phyloP scores from a whole-genome alignment of 2,113 vertebrate species.

The Vimba vimba region DNA sequence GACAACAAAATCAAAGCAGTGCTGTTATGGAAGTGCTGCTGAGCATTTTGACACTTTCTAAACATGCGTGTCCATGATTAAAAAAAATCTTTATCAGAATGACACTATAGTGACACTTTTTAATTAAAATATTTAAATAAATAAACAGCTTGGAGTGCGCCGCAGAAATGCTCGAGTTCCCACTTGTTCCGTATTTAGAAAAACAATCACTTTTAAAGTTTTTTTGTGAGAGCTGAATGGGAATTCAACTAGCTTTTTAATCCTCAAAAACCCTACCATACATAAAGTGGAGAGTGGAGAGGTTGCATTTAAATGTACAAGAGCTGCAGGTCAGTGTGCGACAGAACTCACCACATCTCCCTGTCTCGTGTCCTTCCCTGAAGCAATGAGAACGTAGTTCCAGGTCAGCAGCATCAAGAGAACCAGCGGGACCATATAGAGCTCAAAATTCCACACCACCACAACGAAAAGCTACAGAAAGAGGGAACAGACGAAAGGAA shows the following conservation, averaged over 20 bases:
- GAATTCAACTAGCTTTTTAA: background rate
- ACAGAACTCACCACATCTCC: constrained; percentile 86
- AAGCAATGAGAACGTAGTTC: constrained; percentile 93
- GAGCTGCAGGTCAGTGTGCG: constrained; percentile 4
- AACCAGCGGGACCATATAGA: constrained; percentile 94
- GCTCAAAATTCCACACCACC: constrained; percentile 98
- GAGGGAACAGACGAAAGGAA: constrained; percentile 39
- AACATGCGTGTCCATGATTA: constrained; percentile 72
- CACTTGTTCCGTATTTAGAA: constrained; percentile 66
- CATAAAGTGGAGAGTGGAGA: background rate
- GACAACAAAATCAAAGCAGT: background rate
- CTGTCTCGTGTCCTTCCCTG: constrained; percentile 92
- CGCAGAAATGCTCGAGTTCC: constrained; percentile 74
- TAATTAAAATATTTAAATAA: constrained; percentile 78
- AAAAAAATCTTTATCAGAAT: constrained; percentile 74
- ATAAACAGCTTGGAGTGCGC: constrained; percentile 75
- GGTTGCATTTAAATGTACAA: constrained; percentile 2
- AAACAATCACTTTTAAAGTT: constrained; percentile 56
- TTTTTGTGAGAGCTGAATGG: background rate
- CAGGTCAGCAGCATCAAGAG: constrained; percentile 89
- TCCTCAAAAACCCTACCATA: background rate
- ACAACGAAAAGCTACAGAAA: constrained; percentile 87
- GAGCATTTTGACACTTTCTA: constrained; percentile 39
- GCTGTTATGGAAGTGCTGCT: background rate
- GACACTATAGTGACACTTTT: constrained; percentile 77